These are phyloP conservation scores for Sardinella longiceps DNA, from an alignment of 2,797 vertebrate genomes.

Conservation along the genomic window DNA sequence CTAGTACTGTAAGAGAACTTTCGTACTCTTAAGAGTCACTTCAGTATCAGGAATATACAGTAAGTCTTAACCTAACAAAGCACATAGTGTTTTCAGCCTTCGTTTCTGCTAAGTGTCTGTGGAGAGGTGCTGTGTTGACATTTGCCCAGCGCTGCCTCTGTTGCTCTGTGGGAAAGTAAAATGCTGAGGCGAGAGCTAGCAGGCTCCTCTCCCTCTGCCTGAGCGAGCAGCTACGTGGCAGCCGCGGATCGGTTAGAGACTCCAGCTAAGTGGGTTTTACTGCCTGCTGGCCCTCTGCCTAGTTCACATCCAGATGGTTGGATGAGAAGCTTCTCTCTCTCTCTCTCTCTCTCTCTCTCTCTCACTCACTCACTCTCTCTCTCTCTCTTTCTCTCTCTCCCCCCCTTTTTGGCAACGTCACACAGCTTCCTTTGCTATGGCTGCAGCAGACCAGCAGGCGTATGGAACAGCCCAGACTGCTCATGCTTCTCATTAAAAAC, in stretches of 20 bases:
- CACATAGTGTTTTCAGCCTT: not conserved
- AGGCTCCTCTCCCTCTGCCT: slow-evolving; percentile 39
- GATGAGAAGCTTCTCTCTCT: slow-evolving; percentile 53
- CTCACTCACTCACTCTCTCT: slow-evolving; percentile 16
- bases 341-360: slow-evolving; percentile 22
- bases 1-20: too few relatives aligned
- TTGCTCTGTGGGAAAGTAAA: slow-evolving; percentile 44
- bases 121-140: slow-evolving; percentile 23
- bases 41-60: not conserved
- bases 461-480: slow-evolving; percentile 22
- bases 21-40: too few relatives aligned
- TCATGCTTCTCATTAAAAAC: slow-evolving; percentile 7
- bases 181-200: slow-evolving; percentile 24
- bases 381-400: not conserved
- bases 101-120: slow-evolving; percentile 8
- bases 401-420: slow-evolving; percentile 37
- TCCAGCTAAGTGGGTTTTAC: slow-evolving; percentile 61
- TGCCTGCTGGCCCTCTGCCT: slow-evolving; percentile 69
- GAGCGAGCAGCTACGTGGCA: slow-evolving; percentile 64
- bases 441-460: slow-evolving; percentile 8
- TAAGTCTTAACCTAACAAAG: not conserved
- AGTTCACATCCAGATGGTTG: slow-evolving; percentile 62
- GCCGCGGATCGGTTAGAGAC: slow-evolving; percentile 58
- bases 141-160: slow-evolving; percentile 18
- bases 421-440: slow-evolving; percentile 27